These are phyloP conservation scores for Sycophaga agraensis DNA, from an alignment of 1,140 invertebrate genomes.

Conservation along the genomic window DNA sequence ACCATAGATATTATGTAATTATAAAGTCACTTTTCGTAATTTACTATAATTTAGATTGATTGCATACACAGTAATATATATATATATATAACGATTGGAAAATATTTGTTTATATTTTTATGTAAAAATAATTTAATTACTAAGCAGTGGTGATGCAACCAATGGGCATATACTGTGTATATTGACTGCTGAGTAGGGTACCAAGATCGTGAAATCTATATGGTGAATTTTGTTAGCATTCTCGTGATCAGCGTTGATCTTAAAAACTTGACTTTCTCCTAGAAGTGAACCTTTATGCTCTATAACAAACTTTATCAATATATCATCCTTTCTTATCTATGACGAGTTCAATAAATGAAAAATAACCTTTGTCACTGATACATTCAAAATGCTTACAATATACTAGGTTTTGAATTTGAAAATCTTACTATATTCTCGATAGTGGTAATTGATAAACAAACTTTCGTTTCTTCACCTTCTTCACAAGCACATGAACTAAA, in stretches of 20 bases:
- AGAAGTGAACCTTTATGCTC: conserved; percentile 33
- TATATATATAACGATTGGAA: too few relatives aligned
- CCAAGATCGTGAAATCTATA: conserved; percentile 26
- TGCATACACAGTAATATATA: too few relatives aligned
- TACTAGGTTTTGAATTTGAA: too few relatives aligned
- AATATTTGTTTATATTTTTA: too few relatives aligned
- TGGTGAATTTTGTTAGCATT: conserved; percentile 8
- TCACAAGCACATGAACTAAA: neutral
- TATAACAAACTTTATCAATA: conserved; percentile 25
- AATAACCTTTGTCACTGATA: too few relatives aligned
- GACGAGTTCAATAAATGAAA: neutral
- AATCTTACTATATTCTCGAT: conserved; percentile 41
- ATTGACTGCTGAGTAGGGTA: conserved; percentile 17
- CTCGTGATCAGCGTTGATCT: conserved; percentile 20
- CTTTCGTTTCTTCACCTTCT: conserved; percentile 1
- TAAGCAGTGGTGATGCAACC: conserved; percentile 36
- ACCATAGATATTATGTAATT: too few relatives aligned
- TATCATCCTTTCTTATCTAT: conserved; percentile 25
- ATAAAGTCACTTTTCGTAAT: too few relatives aligned
- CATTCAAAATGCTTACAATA: neutral
- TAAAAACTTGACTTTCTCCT: conserved; percentile 30
- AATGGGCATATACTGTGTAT: conserved; percentile 13
- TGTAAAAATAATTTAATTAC: conserved; percentile 22
- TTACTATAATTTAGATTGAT: too few relatives aligned
- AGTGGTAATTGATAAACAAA: conserved; percentile 28